A percentile compares a stretch with the other conserved stretches of the same genome.
These are phyloP conservation scores for Temnothorax nylanderi DNA, from an alignment of 1,140 invertebrate genomes.

Conservation along the genomic window DNA sequence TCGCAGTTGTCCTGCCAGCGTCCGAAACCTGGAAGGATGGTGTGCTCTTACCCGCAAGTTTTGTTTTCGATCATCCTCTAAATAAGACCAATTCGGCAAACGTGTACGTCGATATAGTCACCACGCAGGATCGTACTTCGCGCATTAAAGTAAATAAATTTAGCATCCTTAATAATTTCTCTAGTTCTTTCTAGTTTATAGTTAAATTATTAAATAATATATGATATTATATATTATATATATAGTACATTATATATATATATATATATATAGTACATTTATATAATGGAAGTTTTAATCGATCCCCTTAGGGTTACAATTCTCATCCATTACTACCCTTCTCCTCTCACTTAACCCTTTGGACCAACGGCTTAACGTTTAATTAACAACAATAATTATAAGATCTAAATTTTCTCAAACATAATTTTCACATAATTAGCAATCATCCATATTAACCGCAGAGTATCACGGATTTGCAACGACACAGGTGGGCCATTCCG, in stretches of 20 bases:
- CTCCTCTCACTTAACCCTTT: too few species aligned
- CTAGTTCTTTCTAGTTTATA: neutral
- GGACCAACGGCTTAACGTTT: too few species aligned
- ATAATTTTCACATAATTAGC: conserved; percentile 33
- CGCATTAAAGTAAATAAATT: conserved; percentile 70
- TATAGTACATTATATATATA: too few species aligned
- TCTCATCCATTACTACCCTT: too few species aligned
- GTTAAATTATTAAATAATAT: neutral
- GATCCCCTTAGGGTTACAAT: too few species aligned
- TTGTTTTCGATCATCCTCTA: conserved; percentile 84
- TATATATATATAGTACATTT: too few species aligned
- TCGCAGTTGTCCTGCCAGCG: conserved; percentile 85
- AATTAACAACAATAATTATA: neutral
- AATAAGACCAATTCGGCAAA: conserved; percentile 79
- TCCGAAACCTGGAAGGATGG: conserved; percentile 78
- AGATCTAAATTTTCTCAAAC: neutral
- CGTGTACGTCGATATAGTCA: conserved; percentile 86
- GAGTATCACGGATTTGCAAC: conserved; percentile 85
- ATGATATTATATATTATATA: neutral
- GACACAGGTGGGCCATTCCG: conserved; percentile 83
- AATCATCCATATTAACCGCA: conserved; percentile 69
- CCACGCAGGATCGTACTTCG: conserved; percentile 73
- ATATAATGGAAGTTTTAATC: too few species aligned
- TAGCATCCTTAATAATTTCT: conserved; percentile 7
- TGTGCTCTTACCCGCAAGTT: conserved; percentile 83